Evolutionary conservation across 2,113 vertebrate genomes (phyloP), one percentile per base, ranked within the genome.

Genomic region (Holacanthus passer): DNA sequence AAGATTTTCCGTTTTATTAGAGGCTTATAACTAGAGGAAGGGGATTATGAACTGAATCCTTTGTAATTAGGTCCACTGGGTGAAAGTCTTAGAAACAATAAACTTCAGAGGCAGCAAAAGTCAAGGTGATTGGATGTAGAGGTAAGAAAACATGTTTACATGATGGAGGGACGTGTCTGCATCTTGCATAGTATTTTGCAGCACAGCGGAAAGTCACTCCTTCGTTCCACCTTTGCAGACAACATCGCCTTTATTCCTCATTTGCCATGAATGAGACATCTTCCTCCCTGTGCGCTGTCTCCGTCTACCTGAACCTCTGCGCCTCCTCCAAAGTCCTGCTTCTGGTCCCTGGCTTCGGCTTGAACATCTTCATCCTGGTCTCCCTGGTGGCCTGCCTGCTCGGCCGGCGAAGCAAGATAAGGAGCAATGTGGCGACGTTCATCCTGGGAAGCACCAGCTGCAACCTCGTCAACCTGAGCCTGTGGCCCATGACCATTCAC

Each of bases 41-140:
- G 63, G 86, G 90, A 94, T 94, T 94, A 94, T 88, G 78, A 85
- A 77, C 69, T 45, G 83, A 88, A 93, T 91, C 91, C 89, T 72
- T 77, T 84, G 77, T 95, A 94, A 95, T 94, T 93, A 87, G 90
- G 77, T 90, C 94, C 93, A 81, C 79, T 87, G 94, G 94, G 93
- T 69, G 71, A 87, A 73, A 79, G 87, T 87, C 84, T 91, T 84
- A 85, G 75, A 68, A 86, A 78, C 74, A 84, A 73, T 80, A 69
- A 77, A 85, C 85, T 83, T 90, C 27, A 64, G 79, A 82, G 52
- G 89, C 85, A 60, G 69, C 48, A 72, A 39, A 85, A 88, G 72
- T 84, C 64, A 85, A 87, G 79, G 80, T 92, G 83, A 89, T 87
- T 79, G 82, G 88, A 50, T n/a, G 7, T 3, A 9, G 65, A 85